Base-by-base conservation (phyloP, 2,113 vertebrate genomes). In the Sapayoa aenigma region DNA sequence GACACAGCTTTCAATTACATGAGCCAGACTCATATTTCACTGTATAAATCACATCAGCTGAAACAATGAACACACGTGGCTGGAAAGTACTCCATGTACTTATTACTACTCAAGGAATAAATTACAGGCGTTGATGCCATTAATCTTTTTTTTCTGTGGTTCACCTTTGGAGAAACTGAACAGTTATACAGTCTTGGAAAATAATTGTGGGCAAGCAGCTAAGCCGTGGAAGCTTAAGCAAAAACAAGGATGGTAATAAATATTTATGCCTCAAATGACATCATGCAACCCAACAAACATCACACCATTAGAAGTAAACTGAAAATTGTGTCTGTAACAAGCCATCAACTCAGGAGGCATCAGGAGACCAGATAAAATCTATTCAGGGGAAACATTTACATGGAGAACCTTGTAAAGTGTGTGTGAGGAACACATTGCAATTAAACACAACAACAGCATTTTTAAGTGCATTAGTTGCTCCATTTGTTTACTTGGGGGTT, bases 21-120 rank as follows among this genome's bases (percentile, higher is more conserved):
- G 85, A 96, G 89, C 83, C 90, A 95, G 90, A 85, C 85, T 97
- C 77, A 13, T 87, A 94, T 92, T 96, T 96, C 89, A 94, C 68
- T 92, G 23, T 8, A 89, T 90, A 97, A 97, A 97, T 94, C 88
- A 23, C 39, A 87, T 92, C 93, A 91, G 74, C 79, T 93, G 84
- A 95, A 96, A 95, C 88, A 95, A 89, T 90, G 84, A 71, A 85
- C 63, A 94, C 75, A 82, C 37, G 72, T 94, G 93, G 84, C 84
- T 95, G 76, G 86, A 91, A 94, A 96, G 89, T 73, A 94, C 94
- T 93, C 76, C 17, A 19, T 84, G 94, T 93, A 83, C 96, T 96
- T 94, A 94, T 75, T 94, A 71, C 71, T 87, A 81, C 66, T 92
- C 91, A 88, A 95, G 55, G 82, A 94, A 92, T 96, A 93, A 94